phyloP scores from a whole-genome alignment of 2,888 invertebrate genomes.

The Noctua comes region DNA sequence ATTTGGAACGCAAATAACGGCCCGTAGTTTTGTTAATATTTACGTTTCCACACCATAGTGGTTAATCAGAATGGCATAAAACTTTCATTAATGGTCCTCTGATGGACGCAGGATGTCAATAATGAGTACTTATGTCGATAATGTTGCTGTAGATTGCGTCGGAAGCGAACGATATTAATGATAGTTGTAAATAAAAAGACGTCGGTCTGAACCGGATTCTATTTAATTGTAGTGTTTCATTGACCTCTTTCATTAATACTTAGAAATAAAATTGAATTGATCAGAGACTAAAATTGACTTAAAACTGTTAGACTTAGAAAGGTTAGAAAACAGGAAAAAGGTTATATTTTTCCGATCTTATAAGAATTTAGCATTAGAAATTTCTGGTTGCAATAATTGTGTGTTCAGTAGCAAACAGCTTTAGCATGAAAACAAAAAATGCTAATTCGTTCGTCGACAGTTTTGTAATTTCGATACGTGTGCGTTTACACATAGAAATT shows the following conservation, averaged over 20 bases:
- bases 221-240: slow-evolving; percentile 11
- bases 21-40: slow-evolving; percentile 39
- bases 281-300: neutral
- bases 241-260: neutral
- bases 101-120: slow-evolving; percentile 44
- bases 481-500: slow-evolving; percentile 8
- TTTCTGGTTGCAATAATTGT: slow-evolving; percentile 13
- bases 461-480: slow-evolving; percentile 21
- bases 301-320: neutral
- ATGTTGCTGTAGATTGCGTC: slow-evolving; percentile 41
- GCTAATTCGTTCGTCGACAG: slow-evolving; percentile 24
- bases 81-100: slow-evolving; percentile 41
- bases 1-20: slow-evolving; percentile 40
- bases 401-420: slow-evolving; percentile 18
- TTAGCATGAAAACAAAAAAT: slow-evolving; percentile 16
- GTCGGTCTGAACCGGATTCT: slow-evolving; percentile 13
- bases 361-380: neutral
- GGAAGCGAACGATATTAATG: slow-evolving; percentile 38
- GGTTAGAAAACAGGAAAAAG: neutral
- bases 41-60: slow-evolving; percentile 32
- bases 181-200: slow-evolving; percentile 36
- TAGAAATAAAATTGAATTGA: neutral
- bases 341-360: neutral
- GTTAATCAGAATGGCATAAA: slow-evolving; percentile 41
- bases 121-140: slow-evolving; percentile 31